Evolutionary conservation across 2,888 invertebrate species (phyloP), one percentile per base, ranked within the genome.

Genomic region (Melanargia galathea): DNA sequence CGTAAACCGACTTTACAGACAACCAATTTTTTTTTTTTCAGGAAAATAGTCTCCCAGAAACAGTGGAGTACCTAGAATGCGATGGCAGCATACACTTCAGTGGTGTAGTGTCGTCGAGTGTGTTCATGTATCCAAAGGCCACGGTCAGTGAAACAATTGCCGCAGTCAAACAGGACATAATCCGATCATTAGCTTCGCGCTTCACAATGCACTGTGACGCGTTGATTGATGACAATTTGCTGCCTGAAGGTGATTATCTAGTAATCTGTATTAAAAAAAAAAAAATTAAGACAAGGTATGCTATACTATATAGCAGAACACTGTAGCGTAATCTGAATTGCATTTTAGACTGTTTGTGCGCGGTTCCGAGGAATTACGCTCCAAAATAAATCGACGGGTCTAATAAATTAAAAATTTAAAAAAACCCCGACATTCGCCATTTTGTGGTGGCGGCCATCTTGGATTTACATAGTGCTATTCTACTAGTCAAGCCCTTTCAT

Each of bases 121-220:
- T 97, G n/a, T 97, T 95, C 86, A 92, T 97, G 71, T 95, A 95
- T 79, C 93, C 95, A 11, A 95, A 95, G 77, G 94, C 95, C 3
- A 95, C 94, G 2, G 93, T 97, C 30, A 90, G 90, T 54, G 95
- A 96, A 78, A 95, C 95, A 0, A 93, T 94, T 24, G 84, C 87
- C 70, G 96, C 96, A 22, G 92, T 98, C 11, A 95, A 95, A 76
- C 94, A 96, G 79, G 98, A 98, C 78, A 94, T 98, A 24, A 92
- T 97, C 68, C 92, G 98, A 64, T 98, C 98, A 60, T 86, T 98
- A 63, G 94, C 95, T 11, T 95, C 97, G 11, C 92, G 98, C 67
- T 94, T 98, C 77, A 97, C 97, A 75, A 96, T 98, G 93, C 97
- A 98, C 79, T 97, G 97, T 92, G 98, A 98, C 85, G 97, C 97